Base-by-base conservation (phyloP, 1,140 invertebrate species). In the Megalopta genalis region DNA sequence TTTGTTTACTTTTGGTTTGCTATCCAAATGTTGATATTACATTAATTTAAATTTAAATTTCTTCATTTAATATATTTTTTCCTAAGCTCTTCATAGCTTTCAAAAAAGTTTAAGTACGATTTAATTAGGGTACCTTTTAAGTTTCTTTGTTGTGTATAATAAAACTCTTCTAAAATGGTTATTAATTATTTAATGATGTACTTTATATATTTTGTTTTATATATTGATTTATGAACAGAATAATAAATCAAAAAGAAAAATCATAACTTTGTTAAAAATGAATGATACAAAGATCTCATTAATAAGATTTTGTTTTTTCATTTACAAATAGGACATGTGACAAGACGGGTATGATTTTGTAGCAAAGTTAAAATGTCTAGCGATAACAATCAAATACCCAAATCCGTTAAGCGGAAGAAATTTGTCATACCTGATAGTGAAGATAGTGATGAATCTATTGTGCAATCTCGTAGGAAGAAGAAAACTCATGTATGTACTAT, bases 401-500 rank as follows among this genome's bases (percentile, higher is more conserved):
- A 70, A 77, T 52, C 89, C 88, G 60, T 79, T 10, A 87, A 89
- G 32, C 83, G 83, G 7, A 88, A 77, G 65, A 85, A 81, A 71
- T 25, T 87, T 63, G 77, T 90, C 54, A 72, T 83, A 72, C 87
- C 84, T 37, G 90, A 92, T 49, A 91, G 88, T 72, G 90, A 92
- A 8, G 91, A 88, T 77, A 92, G 90, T 42, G 88, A 92, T 80
- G 90, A 91, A 64, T 89, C 89, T n/a, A 68, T 91, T 59, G 70
- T 80, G n/a, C 81, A 71, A 80, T 85, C 77, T 32, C 85, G 75
- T 73, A 81, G 88, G 27, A 90, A 82, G 67, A 89, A 87, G 68
- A 89, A 83, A 80, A 69, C 88, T 64, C 70, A 81, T 86, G 89
- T 91, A 88, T 66, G 89, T 90, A 79, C 69, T 12, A 1, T 14